Base-by-base conservation (phyloP, 2,113 vertebrate species). In the Carassius auratus region DNA sequence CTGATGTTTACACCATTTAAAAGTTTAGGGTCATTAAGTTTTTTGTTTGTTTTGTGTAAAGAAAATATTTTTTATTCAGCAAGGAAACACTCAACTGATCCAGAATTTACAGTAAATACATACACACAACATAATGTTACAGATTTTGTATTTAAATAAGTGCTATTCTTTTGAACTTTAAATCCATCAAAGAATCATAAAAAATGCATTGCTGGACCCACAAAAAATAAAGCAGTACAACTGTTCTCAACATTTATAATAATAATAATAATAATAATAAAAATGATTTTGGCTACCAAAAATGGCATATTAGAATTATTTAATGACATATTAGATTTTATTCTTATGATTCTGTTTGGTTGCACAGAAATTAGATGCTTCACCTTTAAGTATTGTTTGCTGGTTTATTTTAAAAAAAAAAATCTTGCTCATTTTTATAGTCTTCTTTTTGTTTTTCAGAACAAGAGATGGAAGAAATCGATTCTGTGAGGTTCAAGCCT, bases 381-480 rank as follows among this genome's bases (percentile, higher is more conserved):
- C 12, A 30, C 26, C 14, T 68, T 19, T 68, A 15, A 66, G 5
- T 8, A 14, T 66, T 33, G 13, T 30, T 26, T 64, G n/a, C 0
- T 62, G 4, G 10, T 64, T 64, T 62, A 62, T 69, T 36, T 30
- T 38, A 15, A 38, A 8, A 73, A 73, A 73, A 38, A 5, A 6
- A 6, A 48, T 45, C 21, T 74, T 23, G 30, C 15, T 1, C 5
- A 15, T 71, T 71, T 69, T 23, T n/a, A 74, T 26, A 13, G 50
- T 21, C 4, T 38, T 33, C 8, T 48, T 13, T 14, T 57, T 73
- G 9, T 83, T 15, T 76, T 74, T 19, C 19, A 84, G 80, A 74
- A 81, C 94, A 89, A 90, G 95, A 95, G 90, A 99, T 99, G 98
- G 97, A 99, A 82, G 97, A 99, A 86, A 55, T 90, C 0, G 97